Evolutionary conservation across 2,113 vertebrate species (phyloP).

Genomic region (Eubucco bourcierii): DNA sequence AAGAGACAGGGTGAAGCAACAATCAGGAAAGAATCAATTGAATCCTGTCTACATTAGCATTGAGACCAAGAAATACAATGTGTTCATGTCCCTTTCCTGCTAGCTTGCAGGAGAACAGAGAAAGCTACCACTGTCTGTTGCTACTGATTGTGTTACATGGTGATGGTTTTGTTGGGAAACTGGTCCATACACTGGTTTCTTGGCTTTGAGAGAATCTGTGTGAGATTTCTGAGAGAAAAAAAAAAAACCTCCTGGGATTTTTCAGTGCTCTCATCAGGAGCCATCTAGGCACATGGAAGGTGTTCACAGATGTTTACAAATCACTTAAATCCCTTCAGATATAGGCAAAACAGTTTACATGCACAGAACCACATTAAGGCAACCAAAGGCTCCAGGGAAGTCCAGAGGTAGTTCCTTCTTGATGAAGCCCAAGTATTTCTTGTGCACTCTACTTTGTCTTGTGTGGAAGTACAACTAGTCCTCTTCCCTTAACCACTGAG

Average conservation of each 20-base stretch:
- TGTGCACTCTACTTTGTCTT: neutral
- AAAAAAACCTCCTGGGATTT: neutral
- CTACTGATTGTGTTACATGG: neutral
- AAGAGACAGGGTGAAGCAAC: neutral
- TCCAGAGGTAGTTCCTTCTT: neutral
- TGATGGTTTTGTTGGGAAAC: neutral
- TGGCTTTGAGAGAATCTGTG: neutral
- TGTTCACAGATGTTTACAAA: neutral
- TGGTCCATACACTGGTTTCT: neutral
- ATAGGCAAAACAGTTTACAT: neutral
- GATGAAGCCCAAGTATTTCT: neutral
- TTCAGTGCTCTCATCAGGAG: neutral
- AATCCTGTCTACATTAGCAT: fast-evolving
- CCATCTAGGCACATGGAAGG: neutral
- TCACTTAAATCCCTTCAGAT: neutral
- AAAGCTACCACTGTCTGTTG: neutral
- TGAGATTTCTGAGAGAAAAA: neutral
- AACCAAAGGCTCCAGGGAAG: neutral
- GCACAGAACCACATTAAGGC: neutral
- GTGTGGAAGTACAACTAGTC: neutral
- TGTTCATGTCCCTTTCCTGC: neutral
- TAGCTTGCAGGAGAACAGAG: neutral
- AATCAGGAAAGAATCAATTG: neutral
- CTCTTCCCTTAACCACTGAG: neutral
- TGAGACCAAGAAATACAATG: neutral